A percentile compares a stretch with the other conserved stretches of the same genome.
Evolutionary conservation across 2,797 vertebrate genomes (phyloP).

Genomic region (Anguilla anguilla): DNA sequence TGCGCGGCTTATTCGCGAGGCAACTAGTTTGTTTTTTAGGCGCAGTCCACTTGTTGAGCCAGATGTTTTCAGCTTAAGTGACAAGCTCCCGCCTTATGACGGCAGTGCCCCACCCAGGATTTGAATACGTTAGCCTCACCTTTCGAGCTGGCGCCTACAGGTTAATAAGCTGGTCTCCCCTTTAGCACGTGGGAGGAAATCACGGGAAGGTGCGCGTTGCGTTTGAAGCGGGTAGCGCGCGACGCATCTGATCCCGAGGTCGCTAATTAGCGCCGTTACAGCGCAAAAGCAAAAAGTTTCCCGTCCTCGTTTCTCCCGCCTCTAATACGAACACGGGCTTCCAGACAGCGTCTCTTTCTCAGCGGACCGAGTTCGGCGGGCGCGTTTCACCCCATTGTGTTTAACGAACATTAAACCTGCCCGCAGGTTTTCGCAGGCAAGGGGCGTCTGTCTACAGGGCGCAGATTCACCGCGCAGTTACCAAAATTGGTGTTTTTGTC

Average conservation of each 20-base stretch:
- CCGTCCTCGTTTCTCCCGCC: not conserved
- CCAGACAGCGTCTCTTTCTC: slow-evolving; percentile 45
- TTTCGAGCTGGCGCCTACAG: not conserved
- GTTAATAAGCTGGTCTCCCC: not conserved
- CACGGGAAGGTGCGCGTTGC: not conserved
- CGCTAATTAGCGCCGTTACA: slow-evolving; percentile 41
- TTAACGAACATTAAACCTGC: slow-evolving; percentile 50
- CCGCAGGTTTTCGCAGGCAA: slow-evolving; percentile 62
- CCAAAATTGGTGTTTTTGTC: not conserved
- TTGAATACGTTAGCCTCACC: not conserved
- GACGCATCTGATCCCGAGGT: not conserved
- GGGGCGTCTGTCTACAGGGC: slow-evolving; percentile 8
- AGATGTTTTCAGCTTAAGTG: not conserved
- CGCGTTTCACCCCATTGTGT: slow-evolving; percentile 57
- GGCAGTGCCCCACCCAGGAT: not conserved
- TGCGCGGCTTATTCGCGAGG: not conserved
- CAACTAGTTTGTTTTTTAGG: not conserved
- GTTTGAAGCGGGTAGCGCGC: slow-evolving; percentile 31
- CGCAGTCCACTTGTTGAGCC: not conserved
- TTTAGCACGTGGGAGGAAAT: not conserved
- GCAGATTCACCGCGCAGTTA: not conserved
- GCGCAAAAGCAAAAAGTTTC: not conserved
- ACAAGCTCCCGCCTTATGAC: no score
- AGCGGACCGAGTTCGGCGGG: slow-evolving; percentile 41
- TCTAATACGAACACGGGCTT: slow-evolving; percentile 61